phyloP scores from a whole-genome alignment of 1,140 invertebrate genomes.

The Apocrypta bakeri region DNA sequence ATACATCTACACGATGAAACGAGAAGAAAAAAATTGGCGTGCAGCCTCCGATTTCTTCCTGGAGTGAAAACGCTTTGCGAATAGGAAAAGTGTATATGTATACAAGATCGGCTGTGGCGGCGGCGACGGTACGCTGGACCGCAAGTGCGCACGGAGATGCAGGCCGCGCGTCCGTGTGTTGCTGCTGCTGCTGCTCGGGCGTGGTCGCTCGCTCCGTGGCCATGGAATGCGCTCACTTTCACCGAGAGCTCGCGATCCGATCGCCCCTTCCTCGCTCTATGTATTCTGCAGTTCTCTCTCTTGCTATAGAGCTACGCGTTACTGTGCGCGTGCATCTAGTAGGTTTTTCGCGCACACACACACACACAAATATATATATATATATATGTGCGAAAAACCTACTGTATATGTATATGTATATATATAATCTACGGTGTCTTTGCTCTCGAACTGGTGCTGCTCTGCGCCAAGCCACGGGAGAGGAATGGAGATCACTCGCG shows the following conservation, averaged over 20 bases:
- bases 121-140: conserved; percentile 37
- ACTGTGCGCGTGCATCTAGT: conserved; percentile 9
- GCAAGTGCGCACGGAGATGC: conserved; percentile 58
- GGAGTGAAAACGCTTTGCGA: conserved; percentile 46
- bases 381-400: too few species aligned
- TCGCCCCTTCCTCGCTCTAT: conserved; percentile 24
- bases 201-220: conserved; percentile 70
- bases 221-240: conserved; percentile 76
- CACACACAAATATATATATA: too few species aligned
- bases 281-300: neutral
- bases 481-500: conserved; percentile 34
- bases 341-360: too few species aligned
- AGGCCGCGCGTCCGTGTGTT: conserved; percentile 42
- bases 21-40: neutral
- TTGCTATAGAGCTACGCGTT: neutral
- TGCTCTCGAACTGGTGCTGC: neutral
- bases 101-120: conserved; percentile 40
- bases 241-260: conserved; percentile 58
- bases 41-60: conserved; percentile 38
- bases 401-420: too few species aligned
- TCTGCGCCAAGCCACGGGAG: conserved; percentile 2
- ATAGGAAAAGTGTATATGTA: conserved; percentile 47
- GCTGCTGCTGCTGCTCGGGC: conserved; percentile 71
- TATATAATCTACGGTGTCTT: neutral
- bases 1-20: too few species aligned